Conservation (phyloP, 2,113 vertebrate genomes). For the Nerophis lumbriciformis region DNA sequence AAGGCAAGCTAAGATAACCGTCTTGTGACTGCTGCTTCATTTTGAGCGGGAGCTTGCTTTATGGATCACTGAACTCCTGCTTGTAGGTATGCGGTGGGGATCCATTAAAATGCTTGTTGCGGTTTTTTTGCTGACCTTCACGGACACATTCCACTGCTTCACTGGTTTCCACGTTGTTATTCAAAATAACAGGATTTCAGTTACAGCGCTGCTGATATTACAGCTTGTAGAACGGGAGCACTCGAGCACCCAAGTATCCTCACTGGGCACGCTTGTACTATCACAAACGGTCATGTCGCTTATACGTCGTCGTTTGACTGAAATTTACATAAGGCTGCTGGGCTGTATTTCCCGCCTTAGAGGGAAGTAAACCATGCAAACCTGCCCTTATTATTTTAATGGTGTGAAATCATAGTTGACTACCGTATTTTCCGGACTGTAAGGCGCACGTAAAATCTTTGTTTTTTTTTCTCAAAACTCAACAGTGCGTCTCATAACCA, state of each 20-base stretch:
- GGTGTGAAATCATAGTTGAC: background rate
- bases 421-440: too few species aligned
- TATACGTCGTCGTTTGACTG: background rate
- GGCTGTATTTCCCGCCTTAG: background rate
- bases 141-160: slow-evolving; percentile 1
- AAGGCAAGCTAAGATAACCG: slow-evolving; percentile 5
- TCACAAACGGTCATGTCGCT: background rate
- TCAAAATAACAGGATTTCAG: slow-evolving; percentile 19
- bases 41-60: background rate
- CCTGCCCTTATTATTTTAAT: background rate
- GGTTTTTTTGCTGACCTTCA: slow-evolving; percentile 18
- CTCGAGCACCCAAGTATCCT: background rate
- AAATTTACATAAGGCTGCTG: background rate
- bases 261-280: background rate
- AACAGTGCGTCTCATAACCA: too few species aligned
- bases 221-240: background rate
- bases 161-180: slow-evolving; percentile 14
- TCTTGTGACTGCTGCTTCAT: background rate
- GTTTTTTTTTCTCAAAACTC: too few species aligned
- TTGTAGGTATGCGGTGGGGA: slow-evolving; percentile 7
- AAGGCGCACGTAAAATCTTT: too few species aligned
- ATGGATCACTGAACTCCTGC: slow-evolving; percentile 7
- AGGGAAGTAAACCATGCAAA: slow-evolving; percentile 4
- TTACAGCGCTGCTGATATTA: background rate
- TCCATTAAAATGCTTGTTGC: slow-evolving; percentile 9